Evolutionary conservation across 1,140 invertebrate species (phyloP), one percentile per base, ranked within the genome.

Genomic region (Aphaenogaster floridana): DNA sequence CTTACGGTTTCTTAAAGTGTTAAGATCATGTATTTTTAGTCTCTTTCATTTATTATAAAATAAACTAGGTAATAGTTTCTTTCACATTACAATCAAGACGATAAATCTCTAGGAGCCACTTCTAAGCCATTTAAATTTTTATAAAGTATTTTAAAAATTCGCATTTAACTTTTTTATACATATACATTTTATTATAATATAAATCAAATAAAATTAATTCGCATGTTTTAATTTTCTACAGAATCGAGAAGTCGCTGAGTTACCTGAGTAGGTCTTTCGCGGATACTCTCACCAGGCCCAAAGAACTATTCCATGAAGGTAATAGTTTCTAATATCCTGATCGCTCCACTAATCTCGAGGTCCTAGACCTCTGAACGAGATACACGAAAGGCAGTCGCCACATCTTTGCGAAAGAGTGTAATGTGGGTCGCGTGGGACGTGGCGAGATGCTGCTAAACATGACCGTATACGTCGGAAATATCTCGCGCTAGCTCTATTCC

Each of bases 391-490:
- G 15, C 39, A 71, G 21, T 45, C 17, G 76, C 17, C 63, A 57
- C 34, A 76, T 50, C 61, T 81, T 50, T n/a, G 85, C 84, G 79
- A 71, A 83, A 52, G n/a, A 63, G 50, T 48, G n/a, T 61, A 86
- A 86, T 86, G 66, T 86, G 66, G 78, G 81, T 83, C 71, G 77
- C 76, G 69, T 57, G 52, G 34, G 63, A 86, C 87, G 74, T 63
- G 74, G 69, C 52, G n/a, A 71, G 86, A 72, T 89, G 66, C 76
- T 66, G 87, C 88, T 92, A 93, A 93, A 88, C 89, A 86, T 80
- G 71, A 86, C 90, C 91, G 87, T 93, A 92, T 92, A 93, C 48
- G 89, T 91, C 76, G 50, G 74, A 90, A 92, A 93, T 86, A 81
- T 89, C 61, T 76, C 54, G 39, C 48, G 54, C 42, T 50, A 64